Base-by-base conservation (phyloP, 1,140 invertebrate genomes). In the Halictus rubicundus region DNA sequence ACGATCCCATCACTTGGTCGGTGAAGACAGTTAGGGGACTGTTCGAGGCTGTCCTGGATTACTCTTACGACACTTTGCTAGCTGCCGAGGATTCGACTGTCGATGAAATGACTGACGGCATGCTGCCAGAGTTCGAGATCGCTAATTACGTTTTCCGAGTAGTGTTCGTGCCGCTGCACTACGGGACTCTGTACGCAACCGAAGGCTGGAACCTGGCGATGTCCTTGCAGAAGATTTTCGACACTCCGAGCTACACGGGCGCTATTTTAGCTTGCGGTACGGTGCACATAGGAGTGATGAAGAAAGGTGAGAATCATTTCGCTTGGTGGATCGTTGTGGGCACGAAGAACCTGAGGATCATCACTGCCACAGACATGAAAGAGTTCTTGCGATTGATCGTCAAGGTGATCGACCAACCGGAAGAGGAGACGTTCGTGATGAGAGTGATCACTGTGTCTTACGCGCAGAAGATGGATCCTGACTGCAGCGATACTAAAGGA, bases 401-500 rank as follows among this genome's bases (percentile, higher is more conserved):
- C 19, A 63, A 89, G 64, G 85, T 90, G n/a, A 87, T 92, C 12
- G 73, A 79, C 27, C 39, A 81, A 37, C 79, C 65, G 0, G 42
- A 77, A 12, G 82, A 87, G 63, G 80, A 73, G 0, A 60, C 80
- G 21, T 81, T 88, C n/a, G n/a, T 49, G 8, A 89, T 91, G 23
- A 88, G 88, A 74, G 82, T 89, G 2, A 82, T 93, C 5, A 90
- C 89, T 0, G 89, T 93, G 42, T 93, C 92, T 0, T 92, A 92
- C 25, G 90, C 89, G 2, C 79, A 75, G 8, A 90, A 90, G 72
- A n/a, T 89, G 4, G 88, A 87, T 37, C 91, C 90, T 3, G 90
- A 91, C 70, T 90, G 88, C 21, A 78, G 69, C 16, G 91, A 92
- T 39, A 63, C 81, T 2, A 70, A 73, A 14, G 91, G 89, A 12